Evolutionary conservation across 2,113 vertebrate species (phyloP), one percentile per base, ranked within the genome.

Genomic region (Romanogobio albipinnatus): DNA sequence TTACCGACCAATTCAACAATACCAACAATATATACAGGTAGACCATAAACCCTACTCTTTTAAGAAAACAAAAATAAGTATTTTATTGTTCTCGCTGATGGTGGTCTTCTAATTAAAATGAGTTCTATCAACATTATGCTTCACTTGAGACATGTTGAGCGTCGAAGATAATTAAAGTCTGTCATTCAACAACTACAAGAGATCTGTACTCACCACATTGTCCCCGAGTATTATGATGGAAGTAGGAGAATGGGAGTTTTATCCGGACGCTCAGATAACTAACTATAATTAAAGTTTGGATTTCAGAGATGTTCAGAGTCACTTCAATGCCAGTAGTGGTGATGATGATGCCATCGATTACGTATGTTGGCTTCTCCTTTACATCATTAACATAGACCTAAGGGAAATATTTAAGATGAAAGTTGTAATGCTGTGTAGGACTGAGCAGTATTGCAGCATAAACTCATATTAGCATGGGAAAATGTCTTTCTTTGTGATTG

Each of bases 191-290:
- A 39, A 39, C 36, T 39, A 39, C 36, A 39, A 49, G 3, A 73
- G 71, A 76, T 26, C 43, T 8, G 61, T 56, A 45, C 97, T 94
- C 94, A 99, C 98, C 98, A 56, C 98, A 99, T 70, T 97, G 97
- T 86, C 98, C 98, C 91, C 97, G 96, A 0, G 97, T 98, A 90
- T 99, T 99, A 91, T 92, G 86, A 76, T 92, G 85, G 76, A 99
- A 99, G 87, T 92, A 93, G 76, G 93, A 95, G 91, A 90, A 94
- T 2, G 97, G 95, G 56, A 99, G 87, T 5, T 93, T 92, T 62
- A 98, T 68, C 0, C 76, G 92, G 91, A 96, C 96, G 73, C 90
- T 88, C 82, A 96, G 26, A 10, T 95, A 95, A 1, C 92, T 95
- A 81, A 97, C 97, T 56, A 84, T 92, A 88, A 98, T 92, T 36